Evolutionary conservation across 2,113 vertebrate genomes (phyloP).

Genomic region (Onychorhynchus coronatus): DNA sequence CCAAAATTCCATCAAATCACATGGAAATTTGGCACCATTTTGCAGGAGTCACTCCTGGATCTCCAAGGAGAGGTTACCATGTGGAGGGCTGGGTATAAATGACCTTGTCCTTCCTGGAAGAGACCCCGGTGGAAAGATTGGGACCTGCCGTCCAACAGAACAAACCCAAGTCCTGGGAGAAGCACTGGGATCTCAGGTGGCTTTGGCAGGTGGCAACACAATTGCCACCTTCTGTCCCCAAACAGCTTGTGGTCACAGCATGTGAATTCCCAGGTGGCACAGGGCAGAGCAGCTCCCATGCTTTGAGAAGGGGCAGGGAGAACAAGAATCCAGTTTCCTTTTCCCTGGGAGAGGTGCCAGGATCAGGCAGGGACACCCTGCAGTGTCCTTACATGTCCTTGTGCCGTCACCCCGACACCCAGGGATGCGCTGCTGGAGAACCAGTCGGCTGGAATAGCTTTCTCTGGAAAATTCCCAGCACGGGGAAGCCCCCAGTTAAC

Average conservation of each 20-base stretch:
- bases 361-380: not conserved
- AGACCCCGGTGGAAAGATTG: not conserved
- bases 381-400: fast-evolving
- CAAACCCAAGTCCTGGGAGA: not conserved
- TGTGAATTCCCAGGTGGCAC: not conserved
- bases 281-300: not conserved
- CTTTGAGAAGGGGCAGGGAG: not conserved
- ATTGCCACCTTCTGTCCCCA: not conserved
- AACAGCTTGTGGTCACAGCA: fast-evolving
- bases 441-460: not conserved
- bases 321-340: not conserved
- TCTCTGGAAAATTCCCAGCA: not conserved
- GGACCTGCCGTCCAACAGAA: not conserved
- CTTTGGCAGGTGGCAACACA: not conserved
- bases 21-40: not conserved
- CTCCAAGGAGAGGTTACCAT: not conserved
- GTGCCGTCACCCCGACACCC: not conserved
- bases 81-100: not conserved
- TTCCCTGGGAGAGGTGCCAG: not conserved
- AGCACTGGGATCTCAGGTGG: not conserved
- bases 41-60: not conserved
- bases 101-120: not conserved
- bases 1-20: not conserved
- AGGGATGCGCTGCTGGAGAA: fast-evolving
- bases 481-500: not conserved